Evolutionary conservation across 1,140 invertebrate species (phyloP), one percentile per base, ranked within the genome.

Genomic region (Pachypeltis micranthus): DNA sequence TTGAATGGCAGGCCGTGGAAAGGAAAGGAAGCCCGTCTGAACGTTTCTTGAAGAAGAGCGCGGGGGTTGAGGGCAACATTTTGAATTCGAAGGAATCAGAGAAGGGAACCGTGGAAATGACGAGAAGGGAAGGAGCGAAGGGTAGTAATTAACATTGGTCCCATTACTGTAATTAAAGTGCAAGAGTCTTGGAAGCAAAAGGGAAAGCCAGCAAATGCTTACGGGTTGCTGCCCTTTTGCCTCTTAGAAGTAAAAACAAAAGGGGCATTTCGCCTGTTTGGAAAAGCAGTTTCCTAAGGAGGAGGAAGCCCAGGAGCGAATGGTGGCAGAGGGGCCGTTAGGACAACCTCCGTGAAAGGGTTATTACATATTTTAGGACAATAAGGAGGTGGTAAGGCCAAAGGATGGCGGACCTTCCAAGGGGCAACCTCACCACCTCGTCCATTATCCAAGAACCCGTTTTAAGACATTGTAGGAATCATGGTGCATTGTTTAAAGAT

Each of bases 101-200:
- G 55, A n/a, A n/a, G 27, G 55, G 7, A 28, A 57, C 10, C 25
- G 55, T 21, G 12, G 55, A 57, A 57, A 57, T 7, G 55, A 26
- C 23, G 47, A 10, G 34, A 7, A 39, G 34, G 34, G 34, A n/a
- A 39, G n/a, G 34, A 39, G 34, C n/a, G 34, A 21, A n/a, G 47
- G 19, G 47, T 51, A 51, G 47, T 57, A 57, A 57, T 57, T 57
- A 57, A 57, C 55, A 57, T 57, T 29, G 55, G 55, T 57, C 55
- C 55, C 55, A 57, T 57, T 57, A 57, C 55, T 57, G 55, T 57
- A 57, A 57, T 57, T 57, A 57, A 57, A 57, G 55, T 57, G 55
- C 55, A 57, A 26, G 23, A 28, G 4, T 26, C 7, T 14, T 26
- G 12, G 55, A 26, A 25, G 24, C 21, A 26, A 28, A 57, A 28